Conservation (phyloP, 2,888 invertebrate species). For the Embidobia sp. region DNA sequence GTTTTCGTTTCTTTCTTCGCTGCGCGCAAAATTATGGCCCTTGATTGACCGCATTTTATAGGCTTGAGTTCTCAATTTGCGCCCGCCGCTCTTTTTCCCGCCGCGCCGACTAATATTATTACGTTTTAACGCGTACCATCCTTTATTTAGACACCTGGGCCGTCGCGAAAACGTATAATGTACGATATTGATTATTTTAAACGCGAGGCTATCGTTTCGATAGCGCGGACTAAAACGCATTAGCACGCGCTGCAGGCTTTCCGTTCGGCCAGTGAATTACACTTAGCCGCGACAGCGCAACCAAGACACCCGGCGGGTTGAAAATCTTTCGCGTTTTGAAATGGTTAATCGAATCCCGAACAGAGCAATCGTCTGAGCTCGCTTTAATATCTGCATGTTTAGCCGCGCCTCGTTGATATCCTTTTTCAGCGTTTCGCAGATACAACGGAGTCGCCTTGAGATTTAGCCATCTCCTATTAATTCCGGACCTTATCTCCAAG, state of each 20-base stretch:
- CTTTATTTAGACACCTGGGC: conserved; percentile 32
- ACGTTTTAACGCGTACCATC: conserved; percentile 28
- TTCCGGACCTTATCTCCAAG: conserved; percentile 35
- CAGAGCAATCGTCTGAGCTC: no score
- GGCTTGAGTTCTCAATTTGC: conserved; percentile 40
- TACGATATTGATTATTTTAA: conserved; percentile 18
- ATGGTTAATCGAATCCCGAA: no score
- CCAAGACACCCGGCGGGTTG: no score
- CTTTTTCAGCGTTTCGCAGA: not conserved
- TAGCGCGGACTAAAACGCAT: not conserved
- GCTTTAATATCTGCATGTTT: conserved; percentile 1
- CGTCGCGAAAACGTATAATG: conserved; percentile 2
- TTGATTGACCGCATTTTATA: conserved; percentile 52
- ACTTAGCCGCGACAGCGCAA: no score
- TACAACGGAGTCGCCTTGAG: conserved; percentile 17
- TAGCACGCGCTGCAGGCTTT: no score
- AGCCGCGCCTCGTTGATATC: not conserved
- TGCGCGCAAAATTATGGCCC: conserved; percentile 39
- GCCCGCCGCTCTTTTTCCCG: conserved; percentile 12
- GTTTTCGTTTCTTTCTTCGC: conserved; percentile 36
- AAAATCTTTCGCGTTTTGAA: not conserved
- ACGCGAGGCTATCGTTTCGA: conserved; percentile 14
- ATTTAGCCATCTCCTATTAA: conserved; percentile 39
- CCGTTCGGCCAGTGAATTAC: no score
- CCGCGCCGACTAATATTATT: conserved; percentile 6